phyloP scores from a whole-genome alignment of 2,888 invertebrate species.

The Ecdyonurus torrentis region DNA sequence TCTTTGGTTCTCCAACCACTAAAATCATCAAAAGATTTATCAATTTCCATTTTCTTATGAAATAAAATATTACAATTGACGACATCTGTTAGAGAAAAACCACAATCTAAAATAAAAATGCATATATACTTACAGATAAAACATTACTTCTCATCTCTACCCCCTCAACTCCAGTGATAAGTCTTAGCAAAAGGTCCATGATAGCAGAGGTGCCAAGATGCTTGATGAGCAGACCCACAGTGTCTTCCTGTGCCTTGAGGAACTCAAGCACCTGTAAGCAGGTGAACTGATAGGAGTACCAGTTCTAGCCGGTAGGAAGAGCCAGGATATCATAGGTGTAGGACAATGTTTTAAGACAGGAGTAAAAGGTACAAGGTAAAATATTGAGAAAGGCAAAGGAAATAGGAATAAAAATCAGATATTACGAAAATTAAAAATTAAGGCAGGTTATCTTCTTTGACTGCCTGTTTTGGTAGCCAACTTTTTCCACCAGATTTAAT shows the following conservation, averaged over 20 bases:
- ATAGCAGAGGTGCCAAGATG: constrained; percentile 90
- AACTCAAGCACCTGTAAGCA: constrained; percentile 85
- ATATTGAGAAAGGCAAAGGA: constrained; percentile 2
- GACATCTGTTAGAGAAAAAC: constrained; percentile 2
- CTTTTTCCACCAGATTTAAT: neutral
- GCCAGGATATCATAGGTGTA: constrained; percentile 12
- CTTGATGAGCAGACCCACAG: constrained; percentile 69
- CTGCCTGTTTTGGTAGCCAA: neutral
- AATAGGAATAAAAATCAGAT: neutral
- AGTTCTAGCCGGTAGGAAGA: constrained; percentile 41
- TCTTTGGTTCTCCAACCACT: constrained; percentile 85
- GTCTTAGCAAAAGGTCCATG: constrained; percentile 77
- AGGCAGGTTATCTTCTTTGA: neutral
- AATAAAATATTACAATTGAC: constrained; percentile 4
- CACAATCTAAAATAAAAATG: constrained; percentile 11
- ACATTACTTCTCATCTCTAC: constrained; percentile 52
- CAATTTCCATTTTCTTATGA: constrained; percentile 5
- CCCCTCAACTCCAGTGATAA: constrained; percentile 68
- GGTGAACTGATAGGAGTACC: constrained; percentile 82
- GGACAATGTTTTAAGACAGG: constrained; percentile 11
- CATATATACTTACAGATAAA: constrained; percentile 37
- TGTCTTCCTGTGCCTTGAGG: constrained; percentile 70
- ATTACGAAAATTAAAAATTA: neutral
- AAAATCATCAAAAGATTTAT: no score
- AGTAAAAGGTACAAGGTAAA: constrained; percentile 15